Base-by-base conservation (phyloP, 2,888 invertebrate genomes). In the Euclidia mi region DNA sequence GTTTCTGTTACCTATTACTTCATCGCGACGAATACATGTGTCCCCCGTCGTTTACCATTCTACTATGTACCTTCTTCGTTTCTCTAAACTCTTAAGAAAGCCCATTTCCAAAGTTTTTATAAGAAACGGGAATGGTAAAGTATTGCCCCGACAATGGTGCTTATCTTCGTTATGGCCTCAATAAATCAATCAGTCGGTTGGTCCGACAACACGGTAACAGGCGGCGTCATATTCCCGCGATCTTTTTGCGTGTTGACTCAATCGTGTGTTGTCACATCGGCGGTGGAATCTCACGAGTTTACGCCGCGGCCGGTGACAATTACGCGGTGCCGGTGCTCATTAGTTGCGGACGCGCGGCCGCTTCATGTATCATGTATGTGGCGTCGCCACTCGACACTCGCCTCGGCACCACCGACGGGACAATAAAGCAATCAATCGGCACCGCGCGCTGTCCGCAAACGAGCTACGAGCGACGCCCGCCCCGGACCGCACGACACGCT, bases 391-490 rank as follows among this genome's bases (percentile, higher is more conserved):
- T 63, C 65, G 73, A 73, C 77, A 75, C 81, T 82, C 71, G 76
- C 65, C 60, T 76, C 78, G 76, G 76, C 49, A 44, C 74, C 75
- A 64, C 71, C 77, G 82, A 82, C 85, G 81, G 84, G 82, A 92
- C 93, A 93, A 93, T 94, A 91, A 92, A 93, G 92, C 91, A 92
- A 92, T 94, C 94, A 94, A 91, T 90, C 89, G 85, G 84, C 80
- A 81, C 83, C 82, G 78, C 60, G 71, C 73, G 76, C 76, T 76
- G 76, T 78, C 81, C 83, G 76, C 84, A 88, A 90, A 87, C 87
- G 84, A 88, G 85, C 85, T 79, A 79, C 80, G 75, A 76, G 61
- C 77, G 61, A 76, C 79, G 69, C 73, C 55, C 70, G 70, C 75
- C 68, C 71, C 69, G 70, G 71, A 60, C 65, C 53, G 56, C 73